These are phyloP conservation scores for Myotis vivesi DNA, from an alignment of 2,797 vertebrate species.

Conservation along the genomic window DNA sequence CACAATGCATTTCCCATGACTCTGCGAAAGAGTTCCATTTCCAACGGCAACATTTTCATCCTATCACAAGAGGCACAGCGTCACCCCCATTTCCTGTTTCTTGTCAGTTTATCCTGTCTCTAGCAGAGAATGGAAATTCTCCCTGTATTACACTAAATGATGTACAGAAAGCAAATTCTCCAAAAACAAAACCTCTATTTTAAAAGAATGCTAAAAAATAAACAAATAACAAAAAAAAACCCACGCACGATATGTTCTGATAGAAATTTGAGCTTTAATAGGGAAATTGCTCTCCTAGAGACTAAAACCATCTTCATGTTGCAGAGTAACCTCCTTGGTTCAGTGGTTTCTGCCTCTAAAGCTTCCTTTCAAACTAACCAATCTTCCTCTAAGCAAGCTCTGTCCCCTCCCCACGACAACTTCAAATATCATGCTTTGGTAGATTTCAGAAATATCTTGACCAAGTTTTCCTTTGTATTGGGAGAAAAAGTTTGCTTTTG, in stretches of 20 bases:
- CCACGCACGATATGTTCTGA: background rate
- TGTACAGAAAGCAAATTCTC: background rate
- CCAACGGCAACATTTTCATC: background rate
- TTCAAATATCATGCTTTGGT: background rate
- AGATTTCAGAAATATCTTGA: background rate
- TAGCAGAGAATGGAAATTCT: background rate
- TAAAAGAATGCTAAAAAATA: constrained; percentile 26
- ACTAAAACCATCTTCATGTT: background rate
- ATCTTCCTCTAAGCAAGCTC: background rate
- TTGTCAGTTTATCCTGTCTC: constrained; percentile 37
- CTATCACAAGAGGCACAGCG: background rate
- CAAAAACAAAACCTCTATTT: background rate
- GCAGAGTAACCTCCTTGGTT: background rate
- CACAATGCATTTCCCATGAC: background rate
- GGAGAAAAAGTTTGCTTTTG: constrained; percentile 56
- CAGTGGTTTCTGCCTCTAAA: background rate
- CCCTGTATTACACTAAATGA: background rate
- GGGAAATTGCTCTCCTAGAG: constrained; percentile 47
- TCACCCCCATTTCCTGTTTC: background rate
- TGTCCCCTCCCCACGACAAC: background rate
- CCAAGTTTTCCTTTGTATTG: constrained; percentile 37
- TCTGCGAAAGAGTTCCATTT: background rate
- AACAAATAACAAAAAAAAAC: background rate
- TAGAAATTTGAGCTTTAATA: constrained; percentile 4
- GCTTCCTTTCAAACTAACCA: no score